Evolutionary conservation across 2,113 vertebrate species (phyloP).

Genomic region (Carettochelys insculpta): DNA sequence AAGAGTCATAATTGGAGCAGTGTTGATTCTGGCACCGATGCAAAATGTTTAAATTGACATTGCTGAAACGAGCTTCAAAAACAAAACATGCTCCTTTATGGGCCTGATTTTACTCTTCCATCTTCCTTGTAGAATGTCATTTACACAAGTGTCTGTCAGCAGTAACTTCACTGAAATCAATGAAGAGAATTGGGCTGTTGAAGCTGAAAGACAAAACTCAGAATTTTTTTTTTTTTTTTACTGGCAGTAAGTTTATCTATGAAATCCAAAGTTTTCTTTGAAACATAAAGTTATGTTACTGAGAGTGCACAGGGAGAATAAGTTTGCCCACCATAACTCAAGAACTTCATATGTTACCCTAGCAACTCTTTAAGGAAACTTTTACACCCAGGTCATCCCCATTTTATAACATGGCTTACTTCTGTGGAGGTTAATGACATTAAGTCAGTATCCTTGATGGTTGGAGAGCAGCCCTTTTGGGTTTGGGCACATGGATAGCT

Average conservation of each 20-base stretch:
- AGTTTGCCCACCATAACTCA: neutral
- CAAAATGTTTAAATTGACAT: neutral
- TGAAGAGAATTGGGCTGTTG: neutral
- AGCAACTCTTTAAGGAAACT: neutral
- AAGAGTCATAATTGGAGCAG: neutral
- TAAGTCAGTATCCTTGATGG: neutral
- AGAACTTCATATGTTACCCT: neutral
- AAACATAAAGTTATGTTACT: neutral
- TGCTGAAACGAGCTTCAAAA: neutral
- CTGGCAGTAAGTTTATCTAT: rapidly evolving
- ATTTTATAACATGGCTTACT: neutral
- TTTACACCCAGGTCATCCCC: neutral
- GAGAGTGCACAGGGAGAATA: neutral
- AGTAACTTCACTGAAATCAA: neutral
- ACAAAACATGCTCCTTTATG: neutral
- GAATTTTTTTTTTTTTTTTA: neutral
- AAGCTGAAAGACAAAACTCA: neutral
- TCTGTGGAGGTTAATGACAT: neutral
- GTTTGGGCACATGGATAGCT: neutral
- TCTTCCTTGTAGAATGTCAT: neutral
- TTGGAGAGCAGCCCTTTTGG: neutral
- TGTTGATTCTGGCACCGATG: neutral
- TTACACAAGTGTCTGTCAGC: neutral
- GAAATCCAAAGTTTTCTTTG: neutral
- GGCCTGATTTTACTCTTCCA: neutral